phyloP scores from a whole-genome alignment of 1,140 invertebrate species.

The Xylocopa sonorina region DNA sequence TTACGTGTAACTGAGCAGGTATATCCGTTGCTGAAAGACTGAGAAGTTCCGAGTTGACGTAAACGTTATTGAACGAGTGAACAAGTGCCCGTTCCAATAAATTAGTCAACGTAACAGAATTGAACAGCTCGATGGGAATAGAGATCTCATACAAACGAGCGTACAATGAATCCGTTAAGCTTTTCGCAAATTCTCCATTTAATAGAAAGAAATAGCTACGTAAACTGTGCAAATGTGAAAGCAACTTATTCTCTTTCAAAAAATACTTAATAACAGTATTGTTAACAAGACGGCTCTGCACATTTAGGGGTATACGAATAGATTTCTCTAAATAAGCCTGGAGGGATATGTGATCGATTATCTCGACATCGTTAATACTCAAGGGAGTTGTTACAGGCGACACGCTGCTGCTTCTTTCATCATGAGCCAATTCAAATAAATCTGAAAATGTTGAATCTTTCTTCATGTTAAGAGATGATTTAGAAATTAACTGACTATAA shows the following conservation, averaged over 20 bases:
- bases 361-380: slow-evolving; percentile 75
- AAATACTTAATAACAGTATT: slow-evolving; percentile 88
- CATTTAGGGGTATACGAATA: slow-evolving; percentile 85
- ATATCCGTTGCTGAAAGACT: slow-evolving; percentile 72
- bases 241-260: slow-evolving; percentile 85
- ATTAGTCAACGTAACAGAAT: slow-evolving; percentile 85
- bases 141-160: slow-evolving; percentile 84
- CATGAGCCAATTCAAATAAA: slow-evolving; percentile 5
- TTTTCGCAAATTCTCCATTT: slow-evolving; percentile 89
- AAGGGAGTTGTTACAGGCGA: slow-evolving; percentile 43
- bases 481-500: neutral
- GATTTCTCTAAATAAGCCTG: slow-evolving; percentile 86
- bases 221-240: slow-evolving; percentile 87
- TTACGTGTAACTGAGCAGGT: slow-evolving; percentile 72
- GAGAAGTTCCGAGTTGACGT: slow-evolving; percentile 74
- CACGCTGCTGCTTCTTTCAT: neutral
- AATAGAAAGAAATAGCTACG: slow-evolving; percentile 89
- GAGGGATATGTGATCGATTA: slow-evolving; percentile 81
- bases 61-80: slow-evolving; percentile 73
- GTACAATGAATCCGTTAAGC: slow-evolving; percentile 86
- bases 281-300: slow-evolving; percentile 86
- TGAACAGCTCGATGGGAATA: slow-evolving; percentile 86
- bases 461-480: slow-evolving; percentile 20
- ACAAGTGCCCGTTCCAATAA: slow-evolving; percentile 86
- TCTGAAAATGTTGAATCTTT: slow-evolving; percentile 26